A percentile compares a stretch with the other conserved stretches of the same genome.
phyloP scores from a whole-genome alignment of 2,113 vertebrate genomes.

The Tragelaphus scriptus region DNA sequence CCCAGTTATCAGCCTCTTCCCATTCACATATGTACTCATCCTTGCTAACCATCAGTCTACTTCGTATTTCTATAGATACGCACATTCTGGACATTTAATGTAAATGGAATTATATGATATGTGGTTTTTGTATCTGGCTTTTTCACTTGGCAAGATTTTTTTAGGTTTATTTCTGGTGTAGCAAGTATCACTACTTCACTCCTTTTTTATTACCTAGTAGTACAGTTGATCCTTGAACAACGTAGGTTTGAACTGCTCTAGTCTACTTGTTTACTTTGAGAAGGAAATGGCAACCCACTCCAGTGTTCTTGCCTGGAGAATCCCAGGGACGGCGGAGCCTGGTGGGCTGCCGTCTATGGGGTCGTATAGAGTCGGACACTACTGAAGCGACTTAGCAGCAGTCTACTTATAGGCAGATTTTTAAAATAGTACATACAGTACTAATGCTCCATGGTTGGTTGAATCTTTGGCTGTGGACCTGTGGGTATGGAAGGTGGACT shows the following conservation, averaged over 20 bases:
- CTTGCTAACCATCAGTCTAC: neutral
- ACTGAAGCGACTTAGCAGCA: too few relatives aligned
- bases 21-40: neutral
- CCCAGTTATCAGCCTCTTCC: neutral
- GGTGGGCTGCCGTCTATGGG: too few relatives aligned
- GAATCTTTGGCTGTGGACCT: neutral
- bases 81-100: neutral
- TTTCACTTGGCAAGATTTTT: neutral
- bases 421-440: neutral
- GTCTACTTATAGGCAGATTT: neutral
- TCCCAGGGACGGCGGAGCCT: too few relatives aligned
- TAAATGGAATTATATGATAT: neutral
- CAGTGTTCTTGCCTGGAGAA: too few relatives aligned
- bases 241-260: neutral
- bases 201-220: neutral
- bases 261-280: neutral
- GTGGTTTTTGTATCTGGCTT: neutral
- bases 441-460: neutral
- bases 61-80: neutral
- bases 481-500: neutral
- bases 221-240: neutral
- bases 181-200: neutral
- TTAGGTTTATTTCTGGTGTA: neutral
- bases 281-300: too few relatives aligned
- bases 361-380: too few relatives aligned